phyloP scores from a whole-genome alignment of 2,113 vertebrate species.

The Pao palembangensis region DNA sequence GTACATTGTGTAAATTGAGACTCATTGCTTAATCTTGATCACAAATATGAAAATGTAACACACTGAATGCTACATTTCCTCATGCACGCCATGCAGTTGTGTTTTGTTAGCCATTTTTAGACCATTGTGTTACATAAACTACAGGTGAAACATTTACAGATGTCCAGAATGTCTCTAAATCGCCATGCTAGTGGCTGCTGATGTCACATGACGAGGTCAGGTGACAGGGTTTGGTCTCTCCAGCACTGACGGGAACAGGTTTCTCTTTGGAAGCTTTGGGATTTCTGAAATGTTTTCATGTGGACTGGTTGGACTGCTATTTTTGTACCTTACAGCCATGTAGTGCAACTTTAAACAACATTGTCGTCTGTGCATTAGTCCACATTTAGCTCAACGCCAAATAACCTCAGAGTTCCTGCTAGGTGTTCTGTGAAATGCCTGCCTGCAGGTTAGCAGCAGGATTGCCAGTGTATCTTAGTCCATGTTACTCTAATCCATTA shows the following conservation, averaged over 20 bases:
- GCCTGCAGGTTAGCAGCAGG: no score
- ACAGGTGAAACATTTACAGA: neutral
- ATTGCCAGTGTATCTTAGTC: no score
- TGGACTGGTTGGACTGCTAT: conserved; percentile 23
- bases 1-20: no score
- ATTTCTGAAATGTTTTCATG: conserved; percentile 3
- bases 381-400: conserved; percentile 1
- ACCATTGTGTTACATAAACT: no score
- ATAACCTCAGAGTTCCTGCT: neutral
- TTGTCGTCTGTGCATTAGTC: conserved; percentile 8
- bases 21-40: no score
- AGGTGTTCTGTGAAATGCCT: no score
- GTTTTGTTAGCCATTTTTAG: no score
- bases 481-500: neutral
- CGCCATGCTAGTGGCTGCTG: conserved; percentile 1
- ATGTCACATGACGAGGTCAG: neutral
- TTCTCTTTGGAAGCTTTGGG: conserved; percentile 1
- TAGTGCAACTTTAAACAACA: conserved; percentile 1
- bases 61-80: no score
- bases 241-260: conserved; percentile 19
- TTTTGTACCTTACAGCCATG: neutral
- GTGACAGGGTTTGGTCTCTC: neutral
- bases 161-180: neutral
- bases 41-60: no score
- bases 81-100: no score